Evolutionary conservation across 2,797 vertebrate species (phyloP), one percentile per base, ranked within the genome.

Genomic region (Diceros bicornis): DNA sequence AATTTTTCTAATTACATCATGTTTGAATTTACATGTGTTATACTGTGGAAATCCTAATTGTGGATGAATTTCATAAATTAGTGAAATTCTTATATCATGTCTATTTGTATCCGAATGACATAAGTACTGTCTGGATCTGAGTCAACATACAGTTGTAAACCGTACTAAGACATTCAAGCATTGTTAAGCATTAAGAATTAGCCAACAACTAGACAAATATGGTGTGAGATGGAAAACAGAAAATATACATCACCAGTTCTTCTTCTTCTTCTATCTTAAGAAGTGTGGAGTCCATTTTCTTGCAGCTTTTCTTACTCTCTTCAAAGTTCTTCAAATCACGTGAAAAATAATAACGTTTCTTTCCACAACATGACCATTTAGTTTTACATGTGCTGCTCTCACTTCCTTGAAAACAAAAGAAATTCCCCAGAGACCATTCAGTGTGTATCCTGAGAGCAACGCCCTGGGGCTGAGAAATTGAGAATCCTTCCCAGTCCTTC

Each of bases 291-390:
- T 1, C 0, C n/a, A 89, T 86, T 55, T 37, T 0, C 11, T 90
- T 89, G 85, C 90, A 96, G 37, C 8, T 13, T 81, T 74, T 52
- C 29, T 11, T 81, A 50, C 85, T 95, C 0, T 93, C 66, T 27
- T 89, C 25, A 68, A 89, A 96, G 50, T 11, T 89, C 21, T 52
- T 89, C 18, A 0, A 0, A 29, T 74, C 64, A 10, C 11, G 5
- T 18, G 89, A 79, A 84, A 96, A 92, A 85, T 95, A 57, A 7
- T 95, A 96, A 59, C 96, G 96, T 9, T 78, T 85, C 4, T 74
- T 21, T 79, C 66, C 89, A 81, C 89, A 77, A 29, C 57, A 85
- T 0, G 41, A 44, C 92, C 92, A 94, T 8, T 77, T 68, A 62
- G 0, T 1, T 88, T 82, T 47, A 57, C 32, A 88, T 11, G 0